Conservation (phyloP, 2,888 invertebrate genomes). For the Crocallis elinguaria region DNA sequence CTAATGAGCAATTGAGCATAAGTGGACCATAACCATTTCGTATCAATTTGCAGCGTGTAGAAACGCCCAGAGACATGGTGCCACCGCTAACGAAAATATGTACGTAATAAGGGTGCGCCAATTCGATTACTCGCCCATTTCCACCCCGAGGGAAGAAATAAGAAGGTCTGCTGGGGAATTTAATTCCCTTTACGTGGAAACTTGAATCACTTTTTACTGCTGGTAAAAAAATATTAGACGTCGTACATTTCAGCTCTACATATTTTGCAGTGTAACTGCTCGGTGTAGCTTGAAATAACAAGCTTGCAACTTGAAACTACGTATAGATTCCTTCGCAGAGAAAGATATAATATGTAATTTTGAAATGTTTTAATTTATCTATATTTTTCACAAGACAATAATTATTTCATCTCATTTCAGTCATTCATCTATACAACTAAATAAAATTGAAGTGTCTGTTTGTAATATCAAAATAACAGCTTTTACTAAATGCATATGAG, state of each 20-base stretch:
- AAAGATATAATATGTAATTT: too few species aligned
- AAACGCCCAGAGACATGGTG: background rate
- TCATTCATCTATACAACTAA: too few species aligned
- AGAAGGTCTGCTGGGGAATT: constrained; percentile 21
- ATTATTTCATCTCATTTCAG: too few species aligned
- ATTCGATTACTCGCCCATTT: constrained; percentile 22
- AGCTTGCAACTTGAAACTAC: too few species aligned
- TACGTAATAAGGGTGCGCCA: constrained; percentile 23
- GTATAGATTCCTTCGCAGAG: too few species aligned
- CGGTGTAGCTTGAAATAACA: too few species aligned
- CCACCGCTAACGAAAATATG: background rate
- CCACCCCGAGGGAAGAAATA: constrained; percentile 23
- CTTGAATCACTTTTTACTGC: constrained; percentile 1
- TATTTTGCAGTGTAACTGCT: background rate
- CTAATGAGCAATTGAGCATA: background rate
- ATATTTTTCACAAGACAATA: too few species aligned
- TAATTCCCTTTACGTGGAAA: constrained; percentile 7
- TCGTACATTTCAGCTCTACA: too few species aligned
- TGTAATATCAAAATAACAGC: too few species aligned
- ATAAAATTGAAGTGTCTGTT: too few species aligned
- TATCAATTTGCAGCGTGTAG: constrained; percentile 3
- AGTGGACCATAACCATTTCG: background rate
- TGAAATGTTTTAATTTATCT: too few species aligned
- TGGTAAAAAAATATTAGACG: background rate
- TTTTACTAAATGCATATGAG: too few species aligned